Evolutionary conservation across 2,888 invertebrate genomes (phyloP).

Genomic region (Agrotis clavis): DNA sequence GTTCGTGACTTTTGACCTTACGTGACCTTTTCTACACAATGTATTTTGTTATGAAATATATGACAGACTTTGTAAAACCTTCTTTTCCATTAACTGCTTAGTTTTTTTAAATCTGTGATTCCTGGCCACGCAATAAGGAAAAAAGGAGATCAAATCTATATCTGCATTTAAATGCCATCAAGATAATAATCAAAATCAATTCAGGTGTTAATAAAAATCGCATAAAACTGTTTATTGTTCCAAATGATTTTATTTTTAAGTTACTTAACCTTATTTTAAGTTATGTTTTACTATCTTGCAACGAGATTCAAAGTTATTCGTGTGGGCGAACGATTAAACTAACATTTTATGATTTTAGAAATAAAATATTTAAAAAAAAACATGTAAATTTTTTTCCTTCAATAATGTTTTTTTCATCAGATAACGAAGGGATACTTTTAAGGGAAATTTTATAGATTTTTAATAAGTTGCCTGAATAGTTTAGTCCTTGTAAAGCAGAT

Average conservation of each 20-base stretch:
- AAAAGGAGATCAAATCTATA: not conserved
- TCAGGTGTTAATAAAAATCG: conserved; percentile 19
- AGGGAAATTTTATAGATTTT: conserved; percentile 20
- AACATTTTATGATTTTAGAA: conserved; percentile 34
- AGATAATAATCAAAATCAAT: conserved; percentile 22
- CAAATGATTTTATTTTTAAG: conserved; percentile 10
- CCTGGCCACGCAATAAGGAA: not conserved
- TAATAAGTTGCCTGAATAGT: not conserved
- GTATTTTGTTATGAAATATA: no score
- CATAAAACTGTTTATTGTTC: conserved; percentile 29
- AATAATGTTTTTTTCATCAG: conserved; percentile 23
- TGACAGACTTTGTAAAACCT: no score
- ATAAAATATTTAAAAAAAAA: not conserved
- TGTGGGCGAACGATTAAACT: conserved; percentile 25
- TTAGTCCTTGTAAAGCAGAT: no score
- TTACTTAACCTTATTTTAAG: conserved; percentile 10
- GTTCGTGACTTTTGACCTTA: no score
- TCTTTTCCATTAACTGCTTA: no score
- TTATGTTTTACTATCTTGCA: conserved; percentile 7
- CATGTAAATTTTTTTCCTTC: conserved; percentile 6
- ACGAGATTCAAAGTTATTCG: conserved; percentile 26
- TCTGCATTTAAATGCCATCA: not conserved
- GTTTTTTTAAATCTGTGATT: not conserved
- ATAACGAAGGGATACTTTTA: conserved; percentile 7
- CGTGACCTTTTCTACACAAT: no score